These are phyloP conservation scores for Bibio marci DNA, from an alignment of 2,888 invertebrate genomes.

Conservation along the genomic window DNA sequence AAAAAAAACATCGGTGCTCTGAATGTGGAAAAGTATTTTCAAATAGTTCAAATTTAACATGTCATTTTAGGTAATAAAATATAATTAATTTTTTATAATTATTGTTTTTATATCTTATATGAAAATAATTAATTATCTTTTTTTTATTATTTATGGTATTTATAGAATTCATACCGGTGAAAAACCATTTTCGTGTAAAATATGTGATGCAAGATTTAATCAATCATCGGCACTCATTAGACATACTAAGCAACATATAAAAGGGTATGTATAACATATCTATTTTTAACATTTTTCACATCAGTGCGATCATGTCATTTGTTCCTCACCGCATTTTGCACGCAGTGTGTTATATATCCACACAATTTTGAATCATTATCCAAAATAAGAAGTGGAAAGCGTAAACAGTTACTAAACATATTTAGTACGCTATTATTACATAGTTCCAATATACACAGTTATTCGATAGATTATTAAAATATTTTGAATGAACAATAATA, in stretches of 20 bases:
- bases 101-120: not conserved
- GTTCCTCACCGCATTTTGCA: no score
- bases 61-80: slow-evolving; percentile 9
- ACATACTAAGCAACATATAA: slow-evolving; percentile 10
- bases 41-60: slow-evolving; percentile 12
- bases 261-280: no score
- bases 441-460: no score
- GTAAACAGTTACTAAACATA: no score
- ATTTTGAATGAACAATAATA: no score
- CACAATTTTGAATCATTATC: no score
- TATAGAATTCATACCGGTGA: slow-evolving; percentile 12
- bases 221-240: slow-evolving; percentile 12
- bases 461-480: no score
- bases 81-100: not conserved
- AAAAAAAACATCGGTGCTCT: slow-evolving; percentile 10
- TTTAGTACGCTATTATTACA: no score
- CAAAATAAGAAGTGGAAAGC: no score
- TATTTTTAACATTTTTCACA: no score
- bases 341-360: no score
- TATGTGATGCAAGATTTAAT: slow-evolving; percentile 11
- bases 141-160: not conserved
- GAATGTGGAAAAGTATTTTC: slow-evolving; percentile 12
- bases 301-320: no score
- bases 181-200: slow-evolving; percentile 11
- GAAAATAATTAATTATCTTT: not conserved